A percentile compares a stretch with the other conserved stretches of the same genome.
phyloP scores from a whole-genome alignment of 2,888 invertebrate species.

The Lepas anatifera region DNA sequence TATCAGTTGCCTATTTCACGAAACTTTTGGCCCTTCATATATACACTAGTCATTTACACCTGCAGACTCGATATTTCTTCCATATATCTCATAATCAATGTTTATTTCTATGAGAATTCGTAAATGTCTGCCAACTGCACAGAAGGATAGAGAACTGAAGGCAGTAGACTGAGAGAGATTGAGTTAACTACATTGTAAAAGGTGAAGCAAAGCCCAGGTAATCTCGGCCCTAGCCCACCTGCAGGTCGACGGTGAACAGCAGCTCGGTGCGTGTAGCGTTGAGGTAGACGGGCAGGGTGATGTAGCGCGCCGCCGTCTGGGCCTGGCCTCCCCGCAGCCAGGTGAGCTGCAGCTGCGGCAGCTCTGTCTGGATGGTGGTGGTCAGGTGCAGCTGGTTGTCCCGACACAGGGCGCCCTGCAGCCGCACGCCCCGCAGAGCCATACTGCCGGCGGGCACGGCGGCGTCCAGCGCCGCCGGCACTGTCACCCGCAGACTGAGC shows the following conservation, averaged over 20 bases:
- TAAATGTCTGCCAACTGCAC: no score
- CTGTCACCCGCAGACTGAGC: conserved; percentile 66
- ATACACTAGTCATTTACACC: no score
- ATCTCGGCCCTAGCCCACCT: no score
- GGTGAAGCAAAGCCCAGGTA: no score
- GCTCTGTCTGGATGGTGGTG: conserved; percentile 87
- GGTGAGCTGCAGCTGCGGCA: conserved; percentile 74
- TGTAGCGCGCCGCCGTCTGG: conserved; percentile 43
- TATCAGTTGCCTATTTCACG: no score
- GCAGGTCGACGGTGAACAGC: conserved; percentile 87
- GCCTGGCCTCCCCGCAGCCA: conserved; percentile 57
- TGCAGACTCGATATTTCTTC: no score
- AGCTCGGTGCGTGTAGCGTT: conserved; percentile 91
- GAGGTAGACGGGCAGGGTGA: conserved; percentile 90
- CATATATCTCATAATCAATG: no score
- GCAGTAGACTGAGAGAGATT: no score
- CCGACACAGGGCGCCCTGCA: conserved; percentile 91
- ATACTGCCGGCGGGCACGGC: conserved; percentile 18
- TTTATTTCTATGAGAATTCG: no score
- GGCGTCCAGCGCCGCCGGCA: conserved; percentile 32
- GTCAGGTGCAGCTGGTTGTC: conserved; percentile 80
- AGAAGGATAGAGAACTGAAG: no score
- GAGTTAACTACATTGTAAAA: no score
- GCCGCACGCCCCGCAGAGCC: conserved; percentile 55
- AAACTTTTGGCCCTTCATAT: no score